Conservation (phyloP, 2,797 vertebrate species). For the Astyanax mexicanus region DNA sequence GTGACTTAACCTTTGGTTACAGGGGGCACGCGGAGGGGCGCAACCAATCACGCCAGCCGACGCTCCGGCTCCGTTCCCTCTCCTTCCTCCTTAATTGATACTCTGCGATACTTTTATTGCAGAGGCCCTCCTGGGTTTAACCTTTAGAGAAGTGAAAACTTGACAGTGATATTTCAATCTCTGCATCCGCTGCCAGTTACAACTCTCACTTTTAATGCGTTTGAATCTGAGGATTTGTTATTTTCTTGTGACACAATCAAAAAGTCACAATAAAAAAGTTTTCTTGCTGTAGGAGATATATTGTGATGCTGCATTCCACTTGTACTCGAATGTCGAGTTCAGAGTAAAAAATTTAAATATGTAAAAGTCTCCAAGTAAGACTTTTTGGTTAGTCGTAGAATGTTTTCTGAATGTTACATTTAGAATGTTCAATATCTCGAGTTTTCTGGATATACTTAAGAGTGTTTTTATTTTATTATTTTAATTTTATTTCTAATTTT, state of each 20-base stretch:
- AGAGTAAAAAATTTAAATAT: too few relatives aligned
- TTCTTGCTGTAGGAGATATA: not conserved
- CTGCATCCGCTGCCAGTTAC: constrained; percentile 35
- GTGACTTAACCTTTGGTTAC: constrained; percentile 53
- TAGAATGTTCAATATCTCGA: too few relatives aligned
- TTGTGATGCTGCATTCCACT: too few relatives aligned
- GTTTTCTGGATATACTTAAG: too few relatives aligned
- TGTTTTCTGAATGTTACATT: too few relatives aligned
- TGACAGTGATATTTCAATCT: constrained; percentile 61
- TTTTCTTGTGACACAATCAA: constrained; percentile 16
- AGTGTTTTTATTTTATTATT: too few relatives aligned
- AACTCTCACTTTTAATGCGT: constrained; percentile 26
- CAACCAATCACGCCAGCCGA: constrained; percentile 45
- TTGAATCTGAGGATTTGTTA: constrained; percentile 10
- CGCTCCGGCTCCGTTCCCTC: constrained; percentile 29
- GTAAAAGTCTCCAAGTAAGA: too few relatives aligned
- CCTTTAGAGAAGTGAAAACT: constrained; percentile 51
- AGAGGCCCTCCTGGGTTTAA: constrained; percentile 46
- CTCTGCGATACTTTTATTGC: constrained; percentile 47
- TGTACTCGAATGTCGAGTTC: too few relatives aligned
- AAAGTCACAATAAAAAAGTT: constrained; percentile 10
- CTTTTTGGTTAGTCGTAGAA: too few relatives aligned
- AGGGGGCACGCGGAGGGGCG: constrained; percentile 43
- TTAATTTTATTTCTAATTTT: too few relatives aligned
- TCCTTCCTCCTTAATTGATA: constrained; percentile 52